phyloP scores from a whole-genome alignment of 2,797 vertebrate species.

The Arnoldichthys spilopterus region DNA sequence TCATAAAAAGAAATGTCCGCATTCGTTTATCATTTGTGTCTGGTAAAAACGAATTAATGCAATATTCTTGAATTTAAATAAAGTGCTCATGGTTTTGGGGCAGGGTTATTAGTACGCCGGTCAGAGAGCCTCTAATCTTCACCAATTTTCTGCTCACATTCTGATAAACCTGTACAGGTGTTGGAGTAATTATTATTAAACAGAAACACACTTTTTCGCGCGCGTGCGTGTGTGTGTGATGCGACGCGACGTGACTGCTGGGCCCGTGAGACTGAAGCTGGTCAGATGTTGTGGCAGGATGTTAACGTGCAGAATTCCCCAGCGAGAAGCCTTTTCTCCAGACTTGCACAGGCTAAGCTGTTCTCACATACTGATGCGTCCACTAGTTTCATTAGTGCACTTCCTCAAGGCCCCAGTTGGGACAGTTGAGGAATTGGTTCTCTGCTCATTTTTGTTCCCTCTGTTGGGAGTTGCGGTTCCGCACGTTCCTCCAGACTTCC shows the following conservation, averaged over 20 bases:
- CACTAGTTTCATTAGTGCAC: background rate
- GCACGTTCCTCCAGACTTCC: background rate
- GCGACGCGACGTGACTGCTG: background rate
- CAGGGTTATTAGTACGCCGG: no score
- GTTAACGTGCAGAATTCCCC: conserved; percentile 35
- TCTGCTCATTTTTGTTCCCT: background rate
- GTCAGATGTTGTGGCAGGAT: conserved; percentile 37
- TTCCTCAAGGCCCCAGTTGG: background rate
- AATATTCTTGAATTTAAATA: no score
- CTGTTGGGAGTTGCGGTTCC: background rate
- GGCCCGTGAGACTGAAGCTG: conserved; percentile 40
- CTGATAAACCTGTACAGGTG: no score
- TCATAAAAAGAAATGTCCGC: no score
- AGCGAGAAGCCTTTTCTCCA: background rate
- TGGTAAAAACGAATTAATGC: no score
- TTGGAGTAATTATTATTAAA: no score
- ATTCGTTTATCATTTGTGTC: no score
- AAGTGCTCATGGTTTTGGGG: no score
- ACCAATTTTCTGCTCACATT: no score
- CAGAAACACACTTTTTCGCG: no score
- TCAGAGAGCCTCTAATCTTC: no score
- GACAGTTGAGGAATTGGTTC: background rate
- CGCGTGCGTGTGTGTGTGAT: no score
- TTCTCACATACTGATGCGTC: conserved; percentile 6
- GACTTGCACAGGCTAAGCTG: background rate